Conservation (phyloP, 2,888 invertebrate species). For the Sarcophaga caerulescens region DNA sequence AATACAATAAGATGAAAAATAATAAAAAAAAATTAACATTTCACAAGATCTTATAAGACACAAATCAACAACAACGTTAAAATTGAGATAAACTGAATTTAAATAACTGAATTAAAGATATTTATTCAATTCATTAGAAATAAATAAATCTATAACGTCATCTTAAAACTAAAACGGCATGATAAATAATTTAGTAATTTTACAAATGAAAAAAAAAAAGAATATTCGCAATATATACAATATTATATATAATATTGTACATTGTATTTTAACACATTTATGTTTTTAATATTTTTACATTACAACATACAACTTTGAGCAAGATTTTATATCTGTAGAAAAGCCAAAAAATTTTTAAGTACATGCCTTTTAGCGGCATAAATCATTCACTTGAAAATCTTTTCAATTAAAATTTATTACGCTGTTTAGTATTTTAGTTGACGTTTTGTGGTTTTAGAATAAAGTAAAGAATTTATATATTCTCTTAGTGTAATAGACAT, state of each 20-base stretch:
- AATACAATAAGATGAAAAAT: constrained; percentile 3
- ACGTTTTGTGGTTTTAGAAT: not conserved
- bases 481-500: not conserved
- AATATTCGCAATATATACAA: not conserved
- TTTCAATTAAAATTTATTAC: not conserved
- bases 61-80: not conserved
- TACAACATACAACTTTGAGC: too few relatives aligned
- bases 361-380: too few relatives aligned
- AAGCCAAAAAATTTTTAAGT: too few relatives aligned
- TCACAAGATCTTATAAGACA: not conserved
- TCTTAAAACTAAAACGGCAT: not conserved
- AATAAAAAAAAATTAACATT: not conserved
- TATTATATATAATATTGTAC: too few relatives aligned
- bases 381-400: too few relatives aligned
- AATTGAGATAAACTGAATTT: not conserved
- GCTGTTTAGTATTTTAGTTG: not conserved
- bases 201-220: not conserved
- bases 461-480: not conserved
- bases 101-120: not conserved
- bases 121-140: not conserved
- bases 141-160: not conserved
- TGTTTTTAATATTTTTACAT: too few relatives aligned
- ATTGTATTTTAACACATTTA: too few relatives aligned
- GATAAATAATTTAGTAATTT: not conserved
- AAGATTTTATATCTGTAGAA: too few relatives aligned